Percentiles rank a stretch among this genome's conserved stretches.
Evolutionary conservation across 2,113 vertebrate species (phyloP).

Genomic region (Brachypteracias leptosomus): DNA sequence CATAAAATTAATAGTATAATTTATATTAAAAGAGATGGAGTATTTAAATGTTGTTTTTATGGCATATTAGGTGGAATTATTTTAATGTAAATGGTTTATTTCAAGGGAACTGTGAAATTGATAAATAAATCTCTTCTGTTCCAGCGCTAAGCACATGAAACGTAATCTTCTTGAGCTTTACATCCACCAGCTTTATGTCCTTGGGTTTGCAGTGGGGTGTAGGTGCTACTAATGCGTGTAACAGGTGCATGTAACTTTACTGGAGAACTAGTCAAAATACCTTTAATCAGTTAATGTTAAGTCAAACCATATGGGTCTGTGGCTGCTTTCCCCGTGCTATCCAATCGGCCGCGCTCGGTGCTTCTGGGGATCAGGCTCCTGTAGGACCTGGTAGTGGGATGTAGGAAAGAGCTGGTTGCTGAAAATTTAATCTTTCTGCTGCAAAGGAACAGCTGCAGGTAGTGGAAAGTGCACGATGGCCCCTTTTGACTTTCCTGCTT

Average conservation of each 20-base stretch:
- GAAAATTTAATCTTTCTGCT: constrained; percentile 5
- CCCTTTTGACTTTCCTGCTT: neutral
- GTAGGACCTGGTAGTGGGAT: constrained; percentile 1
- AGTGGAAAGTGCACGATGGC: neutral
- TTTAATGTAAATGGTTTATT: constrained; percentile 66
- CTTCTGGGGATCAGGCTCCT: neutral
- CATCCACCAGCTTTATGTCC: neutral
- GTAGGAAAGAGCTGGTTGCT: neutral
- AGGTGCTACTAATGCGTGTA: constrained; percentile 50
- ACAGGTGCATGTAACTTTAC: constrained; percentile 75
- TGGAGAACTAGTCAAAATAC: constrained; percentile 64
- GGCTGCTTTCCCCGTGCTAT: neutral
- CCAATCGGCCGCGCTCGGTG: neutral
- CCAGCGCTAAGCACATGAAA: constrained; percentile 59
- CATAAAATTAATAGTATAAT: constrained; percentile 63
- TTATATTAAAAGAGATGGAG: constrained; percentile 58
- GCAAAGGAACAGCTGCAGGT: constrained; percentile 55
- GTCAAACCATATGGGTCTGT: constrained; percentile 66
- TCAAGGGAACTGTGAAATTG: constrained; percentile 77
- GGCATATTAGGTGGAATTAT: constrained; percentile 59
- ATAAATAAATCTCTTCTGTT: constrained; percentile 72
- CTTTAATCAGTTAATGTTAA: constrained; percentile 74
- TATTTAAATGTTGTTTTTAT: constrained; percentile 70
- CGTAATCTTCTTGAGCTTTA: neutral
- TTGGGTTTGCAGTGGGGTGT: constrained; percentile 13